Conservation (phyloP, 2,888 invertebrate species). For the Linnaemya vulpina region DNA sequence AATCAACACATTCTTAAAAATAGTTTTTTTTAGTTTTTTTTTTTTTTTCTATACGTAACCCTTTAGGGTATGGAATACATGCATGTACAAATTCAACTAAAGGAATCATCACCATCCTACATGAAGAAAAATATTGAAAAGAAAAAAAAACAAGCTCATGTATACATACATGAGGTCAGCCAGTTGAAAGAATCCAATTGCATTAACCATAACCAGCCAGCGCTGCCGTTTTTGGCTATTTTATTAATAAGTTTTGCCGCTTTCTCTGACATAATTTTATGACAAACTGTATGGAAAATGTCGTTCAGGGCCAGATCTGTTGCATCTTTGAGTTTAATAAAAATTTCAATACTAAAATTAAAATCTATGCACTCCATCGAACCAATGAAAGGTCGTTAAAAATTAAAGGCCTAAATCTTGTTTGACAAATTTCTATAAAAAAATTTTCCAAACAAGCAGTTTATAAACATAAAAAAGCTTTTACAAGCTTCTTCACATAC, state of each 20-base stretch:
- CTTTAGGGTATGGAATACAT: conserved; percentile 54
- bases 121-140: neutral
- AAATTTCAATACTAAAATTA: no score
- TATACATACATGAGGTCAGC: conserved; percentile 73
- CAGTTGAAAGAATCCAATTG: conserved; percentile 73
- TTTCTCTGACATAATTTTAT: no score
- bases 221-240: neutral
- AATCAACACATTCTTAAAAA: conserved; percentile 10
- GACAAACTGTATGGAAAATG: no score
- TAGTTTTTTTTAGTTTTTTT: neutral
- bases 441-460: no score
- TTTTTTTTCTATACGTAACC: conserved; percentile 20
- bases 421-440: no score
- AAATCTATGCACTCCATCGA: no score
- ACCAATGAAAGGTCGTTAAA: no score
- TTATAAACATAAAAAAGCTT: no score
- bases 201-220: neutral
- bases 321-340: no score
- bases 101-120: conserved; percentile 43
- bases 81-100: conserved; percentile 13
- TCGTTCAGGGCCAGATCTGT: no score
- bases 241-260: neutral
- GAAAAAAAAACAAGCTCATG: conserved; percentile 34
- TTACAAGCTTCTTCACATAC: no score
- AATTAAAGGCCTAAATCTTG: no score